Conservation (phyloP, 2,797 vertebrate species). For the Lemur catta region DNA sequence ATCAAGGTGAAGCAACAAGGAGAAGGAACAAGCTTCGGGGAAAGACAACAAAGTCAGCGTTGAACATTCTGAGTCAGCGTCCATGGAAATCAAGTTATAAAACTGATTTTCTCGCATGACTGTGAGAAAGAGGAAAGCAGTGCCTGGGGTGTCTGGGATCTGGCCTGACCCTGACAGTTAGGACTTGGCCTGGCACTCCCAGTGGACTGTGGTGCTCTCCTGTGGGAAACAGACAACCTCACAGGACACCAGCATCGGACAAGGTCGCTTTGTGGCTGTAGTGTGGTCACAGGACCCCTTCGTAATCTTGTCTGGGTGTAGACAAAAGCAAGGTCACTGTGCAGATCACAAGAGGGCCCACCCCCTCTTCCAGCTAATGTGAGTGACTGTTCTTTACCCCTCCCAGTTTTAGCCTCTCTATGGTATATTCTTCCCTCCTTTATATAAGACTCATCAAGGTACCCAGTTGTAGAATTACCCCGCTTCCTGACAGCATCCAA, state of each 20-base stretch:
- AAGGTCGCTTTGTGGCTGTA: neutral
- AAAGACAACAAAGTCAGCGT: neutral
- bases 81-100: neutral
- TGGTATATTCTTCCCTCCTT: neutral
- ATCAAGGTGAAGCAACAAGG: neutral
- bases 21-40: neutral
- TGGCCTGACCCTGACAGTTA: neutral
- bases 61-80: neutral
- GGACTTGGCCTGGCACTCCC: neutral
- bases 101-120: neutral
- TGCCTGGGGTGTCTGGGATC: neutral
- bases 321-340: neutral
- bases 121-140: neutral
- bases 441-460: neutral
- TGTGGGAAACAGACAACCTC: neutral
- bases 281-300: neutral
- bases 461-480: neutral
- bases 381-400: neutral
- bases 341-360: neutral
- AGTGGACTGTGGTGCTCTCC: neutral
- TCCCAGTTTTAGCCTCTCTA: neutral
- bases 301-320: neutral
- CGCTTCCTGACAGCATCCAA: neutral
- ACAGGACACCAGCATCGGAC: neutral
- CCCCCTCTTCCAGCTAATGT: neutral